Evolutionary conservation across 2,888 invertebrate genomes (phyloP), one percentile per base, ranked within the genome.

Genomic region (Galerucella calmariensis): DNA sequence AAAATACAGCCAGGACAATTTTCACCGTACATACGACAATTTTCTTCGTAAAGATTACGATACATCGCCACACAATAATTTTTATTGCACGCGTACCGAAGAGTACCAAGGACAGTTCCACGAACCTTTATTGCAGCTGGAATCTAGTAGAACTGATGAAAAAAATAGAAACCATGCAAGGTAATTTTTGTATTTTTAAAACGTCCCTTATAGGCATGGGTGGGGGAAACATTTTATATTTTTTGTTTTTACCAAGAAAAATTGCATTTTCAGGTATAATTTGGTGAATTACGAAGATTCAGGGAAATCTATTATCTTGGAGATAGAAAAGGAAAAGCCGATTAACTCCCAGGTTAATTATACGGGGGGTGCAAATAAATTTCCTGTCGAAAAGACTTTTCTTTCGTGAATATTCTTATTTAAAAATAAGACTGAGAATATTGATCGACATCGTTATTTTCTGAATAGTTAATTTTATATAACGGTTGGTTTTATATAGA

Each of bases 141-240:
- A 75, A 61, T 68, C 69, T 56, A 67, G 51, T 70, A 48, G 65
- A 62, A 59, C 76, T 35, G 79, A 76, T 2, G 81, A 79, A n/a
- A 84, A 83, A 73, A 84, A 84, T 66, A 82, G 81, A 51, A 79
- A 80, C 3, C 83, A 84, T 51, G 83, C 83, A 11, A 84, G 82
- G 79, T 75, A 46, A 20, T 20, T 20, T 20, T 20, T 20, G 20
- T 20, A 51, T 6, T 51, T 3, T 46, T 27, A 27, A 27, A 27
- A 46, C 11, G 11, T 46, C 11, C 11, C 46, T 46, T 46, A 8
- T 4, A 6, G 2, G 11, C 46, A 46, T 46, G 46, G 9, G 9
- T 46, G 20, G 20, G 0, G 8, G 2, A 11, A 11, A 46, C 10
- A 8, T 46, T 46, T 46, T 12, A 46, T 46, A 12, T 12, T 46